These are phyloP conservation scores for Nasonia oneida DNA, from an alignment of 2,888 invertebrate species.

Conservation along the genomic window DNA sequence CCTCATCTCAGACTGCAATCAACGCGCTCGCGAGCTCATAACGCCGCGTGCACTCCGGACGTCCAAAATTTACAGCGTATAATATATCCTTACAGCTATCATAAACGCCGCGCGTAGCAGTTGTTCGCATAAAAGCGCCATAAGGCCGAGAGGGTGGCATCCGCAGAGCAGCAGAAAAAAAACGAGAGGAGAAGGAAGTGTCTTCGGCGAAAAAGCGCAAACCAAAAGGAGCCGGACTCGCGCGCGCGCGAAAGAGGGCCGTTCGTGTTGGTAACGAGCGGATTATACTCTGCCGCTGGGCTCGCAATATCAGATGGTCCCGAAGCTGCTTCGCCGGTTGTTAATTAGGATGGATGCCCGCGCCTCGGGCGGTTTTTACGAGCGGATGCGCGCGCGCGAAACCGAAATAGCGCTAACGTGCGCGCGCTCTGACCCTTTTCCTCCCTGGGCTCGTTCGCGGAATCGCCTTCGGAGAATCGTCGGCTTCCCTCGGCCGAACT, in stretches of 20 bases:
- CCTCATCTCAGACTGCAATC: slow-evolving; percentile 12
- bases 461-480: slow-evolving; percentile 70
- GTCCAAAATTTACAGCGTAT: slow-evolving; percentile 36
- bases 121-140: not conserved
- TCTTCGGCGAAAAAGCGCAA: not conserved
- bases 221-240: not conserved
- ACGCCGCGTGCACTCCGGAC: not conserved
- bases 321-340: slow-evolving; percentile 75
- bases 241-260: slow-evolving; percentile 61
- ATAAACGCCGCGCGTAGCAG: slow-evolving; percentile 22
- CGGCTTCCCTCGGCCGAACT: slow-evolving; percentile 60
- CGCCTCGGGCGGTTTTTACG: slow-evolving; percentile 78
- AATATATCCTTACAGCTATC: slow-evolving; percentile 14
- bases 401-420: slow-evolving; percentile 74
- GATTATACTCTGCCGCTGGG: slow-evolving; percentile 72
- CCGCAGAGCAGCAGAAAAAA: not conserved
- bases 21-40: slow-evolving; percentile 10
- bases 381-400: slow-evolving; percentile 74
- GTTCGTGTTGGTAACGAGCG: slow-evolving; percentile 78
- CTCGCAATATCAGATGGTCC: slow-evolving; percentile 76
- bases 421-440: slow-evolving; percentile 48
- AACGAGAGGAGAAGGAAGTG: not conserved
- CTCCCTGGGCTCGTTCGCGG: slow-evolving; percentile 69
- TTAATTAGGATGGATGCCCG: slow-evolving; percentile 79
- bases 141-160: not conserved